Conservation (phyloP, 1,140 invertebrate species). For the Drosophila ohnishii region DNA sequence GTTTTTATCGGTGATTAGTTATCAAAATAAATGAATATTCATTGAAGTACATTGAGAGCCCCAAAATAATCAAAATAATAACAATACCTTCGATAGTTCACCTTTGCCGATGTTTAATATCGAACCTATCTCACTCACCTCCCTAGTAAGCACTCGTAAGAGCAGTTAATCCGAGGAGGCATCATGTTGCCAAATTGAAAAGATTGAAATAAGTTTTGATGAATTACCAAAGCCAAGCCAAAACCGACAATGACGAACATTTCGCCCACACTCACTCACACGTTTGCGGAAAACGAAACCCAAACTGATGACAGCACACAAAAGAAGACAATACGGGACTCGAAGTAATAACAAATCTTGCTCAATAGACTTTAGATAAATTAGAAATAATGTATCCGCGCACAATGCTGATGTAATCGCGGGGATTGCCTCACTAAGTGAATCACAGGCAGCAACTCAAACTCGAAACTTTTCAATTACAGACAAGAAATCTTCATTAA, state of each 20-base stretch:
- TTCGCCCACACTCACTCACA: conserved; percentile 30
- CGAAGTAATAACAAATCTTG: conserved; percentile 38
- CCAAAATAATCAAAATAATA: background rate
- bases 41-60: too few relatives aligned
- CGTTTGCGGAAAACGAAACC: conserved; percentile 29
- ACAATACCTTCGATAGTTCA: background rate
- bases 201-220: conserved; percentile 37
- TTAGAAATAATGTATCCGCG: conserved; percentile 36
- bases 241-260: conserved; percentile 20
- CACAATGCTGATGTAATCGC: conserved; percentile 28
- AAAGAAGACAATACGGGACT: conserved; percentile 36
- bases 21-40: background rate
- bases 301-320: conserved; percentile 46
- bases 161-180: conserved; percentile 19
- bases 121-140: background rate
- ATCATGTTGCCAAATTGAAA: conserved; percentile 41
- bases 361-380: conserved; percentile 47
- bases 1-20: background rate
- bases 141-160: conserved; percentile 11
- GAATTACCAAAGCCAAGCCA: conserved; percentile 39
- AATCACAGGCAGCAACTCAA: conserved; percentile 12
- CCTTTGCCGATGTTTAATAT: too few relatives aligned
- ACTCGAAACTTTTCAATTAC: conserved; percentile 30
- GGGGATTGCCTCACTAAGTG: conserved; percentile 26
- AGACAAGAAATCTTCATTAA: background rate